A percentile compares a stretch with the other conserved stretches of the same genome.
Conservation (phyloP, 2,113 vertebrate genomes). For the Ranitomeya imitator region DNA sequence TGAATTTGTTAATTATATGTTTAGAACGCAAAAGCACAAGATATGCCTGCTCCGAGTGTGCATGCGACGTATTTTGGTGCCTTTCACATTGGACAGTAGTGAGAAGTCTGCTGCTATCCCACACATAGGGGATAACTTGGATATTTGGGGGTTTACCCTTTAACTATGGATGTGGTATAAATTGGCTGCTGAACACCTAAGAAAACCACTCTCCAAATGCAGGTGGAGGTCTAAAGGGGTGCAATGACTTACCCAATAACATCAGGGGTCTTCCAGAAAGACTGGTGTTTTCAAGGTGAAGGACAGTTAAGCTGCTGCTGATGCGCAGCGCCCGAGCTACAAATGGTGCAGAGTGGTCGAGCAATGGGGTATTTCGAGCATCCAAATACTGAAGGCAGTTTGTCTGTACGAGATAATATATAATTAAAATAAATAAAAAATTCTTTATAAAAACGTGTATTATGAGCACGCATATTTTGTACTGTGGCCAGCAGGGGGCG, state of each 20-base stretch:
- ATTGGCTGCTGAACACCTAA: background rate
- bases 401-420: conserved; percentile 68
- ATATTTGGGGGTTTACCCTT: no score
- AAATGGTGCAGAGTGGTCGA: conserved; percentile 90
- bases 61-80: no score
- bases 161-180: no score
- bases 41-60: no score
- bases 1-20: background rate
- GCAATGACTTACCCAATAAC: conserved; percentile 82
- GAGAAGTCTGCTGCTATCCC: no score
- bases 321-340: conserved; percentile 91
- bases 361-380: conserved; percentile 85
- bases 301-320: conserved; percentile 86
- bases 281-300: conserved; percentile 88
- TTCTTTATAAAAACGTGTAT: background rate
- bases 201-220: background rate
- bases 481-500: background rate
- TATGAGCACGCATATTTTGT: background rate
- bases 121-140: no score
- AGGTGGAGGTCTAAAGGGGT: background rate
- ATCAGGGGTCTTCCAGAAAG: conserved; percentile 89
- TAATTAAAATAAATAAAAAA: background rate
- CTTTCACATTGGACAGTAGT: no score
- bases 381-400: conserved; percentile 93
- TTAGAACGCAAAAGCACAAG: background rate